phyloP scores from a whole-genome alignment of 2,888 invertebrate species.

The Gari tellinella region DNA sequence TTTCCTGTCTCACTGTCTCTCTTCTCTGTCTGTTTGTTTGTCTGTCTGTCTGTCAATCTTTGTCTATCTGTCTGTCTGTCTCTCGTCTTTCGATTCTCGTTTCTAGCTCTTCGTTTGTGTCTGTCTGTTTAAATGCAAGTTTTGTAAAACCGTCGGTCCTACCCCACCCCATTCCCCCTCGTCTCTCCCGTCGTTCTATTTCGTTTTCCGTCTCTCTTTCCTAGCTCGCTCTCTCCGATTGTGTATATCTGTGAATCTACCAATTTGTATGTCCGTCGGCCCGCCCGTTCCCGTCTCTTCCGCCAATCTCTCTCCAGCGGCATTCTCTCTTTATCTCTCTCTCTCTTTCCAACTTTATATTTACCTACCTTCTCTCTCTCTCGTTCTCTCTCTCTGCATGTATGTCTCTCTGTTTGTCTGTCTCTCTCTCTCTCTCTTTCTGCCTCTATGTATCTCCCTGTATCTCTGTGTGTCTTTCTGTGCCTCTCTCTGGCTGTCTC shows the following conservation, averaged over 20 bases:
- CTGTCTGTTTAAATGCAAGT: too few species aligned
- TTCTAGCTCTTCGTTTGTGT: not conserved
- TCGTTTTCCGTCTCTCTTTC: not conserved
- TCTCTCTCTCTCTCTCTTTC: not conserved
- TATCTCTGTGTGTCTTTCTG: not conserved
- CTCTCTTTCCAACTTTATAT: not conserved
- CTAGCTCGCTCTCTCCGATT: not conserved
- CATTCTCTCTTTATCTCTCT: not conserved
- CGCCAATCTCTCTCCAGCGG: not conserved
- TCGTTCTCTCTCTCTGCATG: not conserved
- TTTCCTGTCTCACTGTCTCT: too few species aligned
- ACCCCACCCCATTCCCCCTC: too few species aligned
- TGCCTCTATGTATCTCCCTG: not conserved
- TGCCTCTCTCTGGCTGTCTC: slow-evolving; percentile 1
- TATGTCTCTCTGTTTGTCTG: not conserved
- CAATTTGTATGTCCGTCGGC: not conserved
- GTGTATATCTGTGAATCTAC: too few species aligned
- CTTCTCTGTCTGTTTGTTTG: too few species aligned
- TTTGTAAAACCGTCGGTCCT: too few species aligned
- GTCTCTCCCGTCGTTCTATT: too few species aligned
- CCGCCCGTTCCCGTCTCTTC: too few species aligned
- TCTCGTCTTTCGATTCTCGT: too few species aligned
- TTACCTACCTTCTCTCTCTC: not conserved
- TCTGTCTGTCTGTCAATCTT: too few species aligned
- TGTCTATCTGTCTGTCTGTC: too few species aligned